Evolutionary conservation across 2,113 vertebrate species (phyloP).

Genomic region (Rhinolophus ferrumequinum): DNA sequence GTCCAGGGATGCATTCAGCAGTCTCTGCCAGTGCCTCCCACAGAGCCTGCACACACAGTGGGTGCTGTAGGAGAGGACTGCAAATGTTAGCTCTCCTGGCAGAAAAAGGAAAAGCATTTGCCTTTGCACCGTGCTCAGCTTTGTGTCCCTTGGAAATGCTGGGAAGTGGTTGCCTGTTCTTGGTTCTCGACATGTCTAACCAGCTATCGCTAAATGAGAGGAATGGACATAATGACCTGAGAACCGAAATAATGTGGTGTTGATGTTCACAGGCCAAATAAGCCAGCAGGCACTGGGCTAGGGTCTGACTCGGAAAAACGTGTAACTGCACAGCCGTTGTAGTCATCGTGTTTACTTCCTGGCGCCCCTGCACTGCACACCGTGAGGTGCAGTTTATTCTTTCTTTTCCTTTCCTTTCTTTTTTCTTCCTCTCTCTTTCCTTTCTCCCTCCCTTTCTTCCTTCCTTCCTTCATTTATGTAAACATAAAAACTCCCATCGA

Average conservation of each 20-base stretch:
- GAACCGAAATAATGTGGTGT: neutral
- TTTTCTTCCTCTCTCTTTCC: too few relatives aligned
- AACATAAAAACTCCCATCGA: neutral
- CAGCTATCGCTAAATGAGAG: neutral
- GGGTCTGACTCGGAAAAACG: neutral
- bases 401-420: fast-evolving
- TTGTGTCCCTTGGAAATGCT: neutral
- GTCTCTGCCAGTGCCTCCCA: neutral
- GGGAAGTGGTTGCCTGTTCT: neutral
- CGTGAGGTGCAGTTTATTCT: fast-evolving
- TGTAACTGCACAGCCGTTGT: neutral
- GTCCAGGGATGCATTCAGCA: neutral
- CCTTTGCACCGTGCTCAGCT: neutral
- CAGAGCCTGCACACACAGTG: neutral
- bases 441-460: neutral
- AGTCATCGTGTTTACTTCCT: neutral
- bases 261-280: neutral
- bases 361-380: neutral
- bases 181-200: neutral
- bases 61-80: neutral
- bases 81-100: neutral
- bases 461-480: neutral
- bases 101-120: neutral
- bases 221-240: neutral
- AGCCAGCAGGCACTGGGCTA: neutral